Evolutionary conservation across 2,797 vertebrate species (phyloP).

Genomic region (Diceros bicornis): DNA sequence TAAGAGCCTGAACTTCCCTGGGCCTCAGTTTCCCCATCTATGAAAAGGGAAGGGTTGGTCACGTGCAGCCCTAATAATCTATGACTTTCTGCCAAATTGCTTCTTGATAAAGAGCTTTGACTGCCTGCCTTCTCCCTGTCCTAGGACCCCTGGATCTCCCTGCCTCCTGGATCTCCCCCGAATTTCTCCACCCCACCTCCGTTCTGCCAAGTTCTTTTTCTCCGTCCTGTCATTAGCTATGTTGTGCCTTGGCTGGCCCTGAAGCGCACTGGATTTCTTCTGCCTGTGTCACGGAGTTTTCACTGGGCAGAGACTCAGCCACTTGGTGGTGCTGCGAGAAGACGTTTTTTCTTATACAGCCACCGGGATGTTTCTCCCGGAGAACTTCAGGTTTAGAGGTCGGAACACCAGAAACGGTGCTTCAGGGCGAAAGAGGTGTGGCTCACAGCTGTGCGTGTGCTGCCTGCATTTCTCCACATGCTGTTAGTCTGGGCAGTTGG

Average conservation of each 20-base stretch:
- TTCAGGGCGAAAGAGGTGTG: not conserved
- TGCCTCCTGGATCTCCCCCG: not conserved
- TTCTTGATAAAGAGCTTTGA: not conserved
- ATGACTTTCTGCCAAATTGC: not conserved
- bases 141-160: too few relatives aligned
- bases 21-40: not conserved
- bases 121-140: not conserved
- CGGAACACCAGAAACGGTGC: not conserved
- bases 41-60: not conserved
- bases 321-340: constrained; percentile 88
- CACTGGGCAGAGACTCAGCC: constrained; percentile 65
- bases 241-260: not conserved
- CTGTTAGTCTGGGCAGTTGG: not conserved
- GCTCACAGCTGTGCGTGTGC: not conserved
- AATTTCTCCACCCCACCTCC: not conserved
- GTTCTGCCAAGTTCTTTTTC: not conserved
- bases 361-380: not conserved
- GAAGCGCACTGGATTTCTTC: not conserved
- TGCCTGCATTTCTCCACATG: not conserved
- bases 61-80: not conserved
- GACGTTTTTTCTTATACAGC: not conserved
- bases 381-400: not conserved
- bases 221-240: not conserved
- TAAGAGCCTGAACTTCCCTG: not conserved
- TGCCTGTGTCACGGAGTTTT: not conserved